phyloP scores from a whole-genome alignment of 2,888 invertebrate species.

The Patella depressa region DNA sequence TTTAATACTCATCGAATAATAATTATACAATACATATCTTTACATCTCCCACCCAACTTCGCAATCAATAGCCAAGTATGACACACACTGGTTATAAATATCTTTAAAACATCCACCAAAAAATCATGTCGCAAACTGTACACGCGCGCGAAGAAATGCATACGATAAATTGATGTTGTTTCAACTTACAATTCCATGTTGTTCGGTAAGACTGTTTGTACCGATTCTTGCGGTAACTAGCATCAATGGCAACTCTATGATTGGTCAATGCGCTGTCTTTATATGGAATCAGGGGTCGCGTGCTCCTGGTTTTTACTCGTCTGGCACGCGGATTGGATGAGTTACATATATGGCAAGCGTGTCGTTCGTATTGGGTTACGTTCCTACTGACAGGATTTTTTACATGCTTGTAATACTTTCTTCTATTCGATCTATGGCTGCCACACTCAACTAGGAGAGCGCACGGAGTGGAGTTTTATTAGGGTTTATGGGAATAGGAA shows the following conservation, averaged over 20 bases:
- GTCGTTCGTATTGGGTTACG: conserved; percentile 45
- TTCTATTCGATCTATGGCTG: conserved; percentile 42
- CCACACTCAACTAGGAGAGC: conserved; percentile 31
- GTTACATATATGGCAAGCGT: conserved; percentile 50
- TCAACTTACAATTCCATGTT: too few relatives aligned
- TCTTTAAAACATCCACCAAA: too few relatives aligned
- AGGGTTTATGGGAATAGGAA: conserved; percentile 29
- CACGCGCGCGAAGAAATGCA: too few relatives aligned
- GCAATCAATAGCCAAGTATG: too few relatives aligned
- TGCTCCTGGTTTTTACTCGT: conserved; percentile 17
- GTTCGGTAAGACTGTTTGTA: too few relatives aligned
- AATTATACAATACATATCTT: too few relatives aligned
- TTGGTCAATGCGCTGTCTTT: conserved; percentile 23
- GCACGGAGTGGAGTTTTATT: conserved; percentile 25
- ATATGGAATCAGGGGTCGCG: conserved; percentile 25
- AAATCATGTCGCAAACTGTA: too few relatives aligned
- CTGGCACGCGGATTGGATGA: conserved; percentile 19
- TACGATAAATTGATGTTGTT: too few relatives aligned
- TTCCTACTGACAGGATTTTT: conserved; percentile 43
- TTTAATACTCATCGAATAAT: too few relatives aligned
- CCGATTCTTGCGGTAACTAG: too few relatives aligned
- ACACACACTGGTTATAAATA: too few relatives aligned
- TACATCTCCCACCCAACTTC: too few relatives aligned
- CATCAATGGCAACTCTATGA: neutral
- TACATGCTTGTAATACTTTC: conserved; percentile 49